Base-by-base conservation (phyloP, 2,113 vertebrate species). In the Ptilorrhoa leucosticta region DNA sequence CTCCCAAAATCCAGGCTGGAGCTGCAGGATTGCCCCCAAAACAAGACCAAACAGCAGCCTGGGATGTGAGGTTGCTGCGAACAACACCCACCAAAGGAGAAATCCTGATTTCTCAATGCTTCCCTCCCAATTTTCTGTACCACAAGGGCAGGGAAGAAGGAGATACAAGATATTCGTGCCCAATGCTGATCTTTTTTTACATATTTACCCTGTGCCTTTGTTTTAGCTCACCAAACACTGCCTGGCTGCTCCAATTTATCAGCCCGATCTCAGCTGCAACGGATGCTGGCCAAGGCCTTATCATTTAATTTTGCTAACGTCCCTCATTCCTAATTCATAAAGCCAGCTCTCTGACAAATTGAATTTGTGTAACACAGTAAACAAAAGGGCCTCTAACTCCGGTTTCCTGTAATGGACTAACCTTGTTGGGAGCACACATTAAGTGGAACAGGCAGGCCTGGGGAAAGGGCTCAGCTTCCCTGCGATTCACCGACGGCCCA, bases 301-400 rank as follows among this genome's bases (percentile, higher is more conserved):
- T 96, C 79, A 70, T 82, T 94, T 93, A 64, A 86, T 90, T 95
- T 93, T 66, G 60, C 75, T 71, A 83, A 69, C 51, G 5, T 93
- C 71, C 45, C 90, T 95, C 90, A 91, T 95, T 96, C 89, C 94
- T 95, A 95, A 97, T 97, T 97, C 94, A 94, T 95, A 91, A 86
- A 77, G 21, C 61, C 84, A 58, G 83, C 93, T 93, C 96, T 84
- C 56, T 95, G 94, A 95, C 96, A 91, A 96, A 97, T 95, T 93
- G 96, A 91, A 96, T 97, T 97, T 96, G 94, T 97, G 54, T 77
- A 91, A 93, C 95, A 94, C 69, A 80, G 78, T 92, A 96, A 97
- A 97, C 95, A 97, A 91, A 95, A 73, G 88, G 83, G 33, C 75
- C 91, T 65, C 78, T 35, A 63, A 40, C 78, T 87, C 44, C 30